Conservation (phyloP, 2,797 vertebrate species). For the Apogon talboti region DNA sequence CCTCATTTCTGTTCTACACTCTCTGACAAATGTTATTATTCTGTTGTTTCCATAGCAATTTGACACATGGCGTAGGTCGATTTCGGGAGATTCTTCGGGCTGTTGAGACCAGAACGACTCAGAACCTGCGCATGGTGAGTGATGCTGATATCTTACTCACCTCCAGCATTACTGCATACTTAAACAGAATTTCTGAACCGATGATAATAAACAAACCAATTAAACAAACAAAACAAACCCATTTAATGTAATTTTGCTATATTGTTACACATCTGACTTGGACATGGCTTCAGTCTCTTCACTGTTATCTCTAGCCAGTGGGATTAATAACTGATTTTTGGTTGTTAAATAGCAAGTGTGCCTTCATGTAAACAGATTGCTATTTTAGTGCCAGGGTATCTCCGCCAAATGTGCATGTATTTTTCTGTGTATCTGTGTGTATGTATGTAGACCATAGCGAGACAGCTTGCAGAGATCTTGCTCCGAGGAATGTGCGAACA, state of each 20-base stretch:
- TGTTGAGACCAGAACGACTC: slow-evolving; percentile 96
- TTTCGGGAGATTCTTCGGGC: slow-evolving; percentile 97
- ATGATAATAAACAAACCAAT: too few species aligned
- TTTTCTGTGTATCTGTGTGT: slow-evolving; percentile 41
- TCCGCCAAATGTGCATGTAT: slow-evolving; percentile 23
- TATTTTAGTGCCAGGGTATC: slow-evolving; percentile 6
- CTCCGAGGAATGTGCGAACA: slow-evolving; percentile 98
- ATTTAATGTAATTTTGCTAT: too few species aligned
- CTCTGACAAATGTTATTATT: slow-evolving; percentile 17
- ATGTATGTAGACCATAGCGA: slow-evolving; percentile 91
- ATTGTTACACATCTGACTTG: too few species aligned
- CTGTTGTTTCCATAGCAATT: slow-evolving; percentile 85
- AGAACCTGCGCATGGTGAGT: slow-evolving; percentile 97
- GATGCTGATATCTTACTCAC: neutral
- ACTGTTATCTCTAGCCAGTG: neutral
- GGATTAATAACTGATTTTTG: slow-evolving; percentile 1
- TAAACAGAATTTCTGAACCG: too few species aligned
- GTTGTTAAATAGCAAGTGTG: slow-evolving; percentile 1
- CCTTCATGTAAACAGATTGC: slow-evolving; percentile 32
- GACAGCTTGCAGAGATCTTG: slow-evolving; percentile 97
- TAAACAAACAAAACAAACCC: too few species aligned
- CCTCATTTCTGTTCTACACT: neutral
- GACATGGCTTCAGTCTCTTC: too few species aligned
- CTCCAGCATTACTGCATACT: neutral
- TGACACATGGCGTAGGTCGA: slow-evolving; percentile 94